Evolutionary conservation across 2,888 invertebrate genomes (phyloP), one percentile per base, ranked within the genome.

Genomic region (Euzophera pinguis): DNA sequence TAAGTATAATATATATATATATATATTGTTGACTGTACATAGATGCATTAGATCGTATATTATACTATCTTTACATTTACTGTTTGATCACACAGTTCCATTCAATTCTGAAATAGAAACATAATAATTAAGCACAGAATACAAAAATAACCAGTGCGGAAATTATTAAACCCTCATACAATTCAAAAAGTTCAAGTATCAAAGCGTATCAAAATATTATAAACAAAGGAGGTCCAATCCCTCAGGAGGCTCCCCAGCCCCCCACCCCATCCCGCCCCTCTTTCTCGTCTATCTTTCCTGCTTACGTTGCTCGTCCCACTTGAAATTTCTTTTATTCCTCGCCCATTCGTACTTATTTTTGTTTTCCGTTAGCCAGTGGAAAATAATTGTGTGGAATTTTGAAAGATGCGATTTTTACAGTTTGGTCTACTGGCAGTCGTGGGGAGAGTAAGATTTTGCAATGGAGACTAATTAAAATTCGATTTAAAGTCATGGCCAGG

Each of bases 271-370:
- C 54, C 59, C 58, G 53, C 65, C 66, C 64, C 63, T 58, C 57
- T 45, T 53, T 57, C 62, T 56, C 60, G 59, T 61, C 66, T 68
- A 66, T 72, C 74, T 74, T 74, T 72, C 74, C 5, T 22, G 22
- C 68, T 58, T 64, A 60, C 65, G 63, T 71, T 72, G 69, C 73
- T 70, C 86, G 77, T 84, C 87, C 86, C 84, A 85, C 88, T 88
- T 75, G 73, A 88, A 73, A 69, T 84, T 85, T 84, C 87, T 87
- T 88, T 89, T 88, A 88, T 89, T 84, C 85, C 80, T 75, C 72
- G 77, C 83, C 80, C 79, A 78, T 84, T 82, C 84, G 81, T 84
- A 81, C 85, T 87, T 87, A 87, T 89, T 89, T 89, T 89, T 89
- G 89, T 89, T 89, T 88, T 86, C 83, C 76, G 85, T 80, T 84